Evolutionary conservation across 2,888 invertebrate genomes (phyloP), one percentile per base, ranked within the genome.

Genomic region (Sesia bembeciformis): DNA sequence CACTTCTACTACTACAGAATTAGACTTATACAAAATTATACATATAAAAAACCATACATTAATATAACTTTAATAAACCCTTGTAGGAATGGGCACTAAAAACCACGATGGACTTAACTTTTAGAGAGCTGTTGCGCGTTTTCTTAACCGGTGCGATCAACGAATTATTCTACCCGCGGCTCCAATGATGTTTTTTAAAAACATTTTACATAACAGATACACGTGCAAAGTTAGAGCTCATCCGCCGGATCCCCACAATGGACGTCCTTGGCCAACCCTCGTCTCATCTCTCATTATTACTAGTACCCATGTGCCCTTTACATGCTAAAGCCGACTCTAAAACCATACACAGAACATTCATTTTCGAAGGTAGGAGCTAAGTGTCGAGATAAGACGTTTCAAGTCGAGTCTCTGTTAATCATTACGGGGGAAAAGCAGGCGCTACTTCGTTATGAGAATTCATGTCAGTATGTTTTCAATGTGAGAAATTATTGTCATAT

Each of bases 231-330:
- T 49, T 49, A 5, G 23, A 49, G 6, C 50, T 49, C 53, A 42
- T 49, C 54, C 56, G 53, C 74, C 77, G 78, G 76, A 72, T 78
- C 73, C 72, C 65, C 67, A 85, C 84, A 86, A 84, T 81, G 70
- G 63, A 60, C 72, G 87, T 70, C 87, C 87, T 87, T 88, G 87
- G 79, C 63, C 74, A 74, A 72, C 85, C 86, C 86, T 84, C 80
- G 65, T 63, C 69, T 69, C 65, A 46, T 59, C 63, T 38, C 7
- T n/a, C 39, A 7, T 23, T 40, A 40, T n/a, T 39, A 7, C 50
- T n/a, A 52, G 40, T 40, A 40, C 50, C 38, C 23, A 50, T 8
- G 23, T 2, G 23, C 23, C 23, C 4, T 46, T 46, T 46, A 46
- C 23, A 7, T 50, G 3, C 50, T 38, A 39, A 50, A 38, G 4